A percentile compares a stretch with the other conserved stretches of the same genome.
These are phyloP conservation scores for Coregonus sp. DNA, from an alignment of 2,797 vertebrate species.

Conservation along the genomic window DNA sequence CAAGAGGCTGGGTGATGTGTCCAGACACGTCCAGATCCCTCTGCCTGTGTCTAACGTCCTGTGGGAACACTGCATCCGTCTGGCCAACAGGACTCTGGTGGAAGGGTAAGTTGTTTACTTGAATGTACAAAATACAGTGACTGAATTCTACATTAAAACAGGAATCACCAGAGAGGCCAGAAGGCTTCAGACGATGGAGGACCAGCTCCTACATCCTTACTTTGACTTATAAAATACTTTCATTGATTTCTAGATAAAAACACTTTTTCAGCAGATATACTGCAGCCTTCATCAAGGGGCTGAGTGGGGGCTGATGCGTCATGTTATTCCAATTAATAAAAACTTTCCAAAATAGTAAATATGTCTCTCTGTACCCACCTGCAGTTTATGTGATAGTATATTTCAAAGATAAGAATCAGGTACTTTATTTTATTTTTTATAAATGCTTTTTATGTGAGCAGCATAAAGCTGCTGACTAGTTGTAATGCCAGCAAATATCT, in stretches of 20 bases:
- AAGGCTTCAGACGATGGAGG: slow-evolving; percentile 2
- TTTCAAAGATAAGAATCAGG: not conserved
- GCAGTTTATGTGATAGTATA: not conserved
- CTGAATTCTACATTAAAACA: not conserved
- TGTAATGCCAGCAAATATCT: not conserved
- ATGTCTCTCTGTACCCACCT: too few species aligned
- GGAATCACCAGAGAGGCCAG: slow-evolving; percentile 86
- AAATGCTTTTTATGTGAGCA: not conserved
- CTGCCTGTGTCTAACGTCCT: slow-evolving; percentile 95
- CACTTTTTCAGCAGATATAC: not conserved
- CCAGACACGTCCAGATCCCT: slow-evolving; percentile 91
- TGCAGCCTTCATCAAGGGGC: not conserved
- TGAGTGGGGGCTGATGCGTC: too few species aligned
- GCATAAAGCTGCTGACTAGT: not conserved
- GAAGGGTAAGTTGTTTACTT: slow-evolving; percentile 84
- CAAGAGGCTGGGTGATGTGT: slow-evolving; percentile 86
- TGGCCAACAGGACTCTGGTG: slow-evolving; percentile 96
- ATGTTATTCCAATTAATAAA: too few species aligned
- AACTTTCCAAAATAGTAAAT: too few species aligned
- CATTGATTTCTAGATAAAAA: not conserved
- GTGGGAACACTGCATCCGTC: slow-evolving; percentile 98
- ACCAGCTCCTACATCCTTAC: not conserved
- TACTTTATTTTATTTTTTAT: not conserved
- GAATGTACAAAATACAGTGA: not conserved
- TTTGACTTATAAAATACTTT: not conserved